Percentiles rank a stretch among this genome's conserved stretches.
phyloP scores from a whole-genome alignment of 64 coral and sea anemone species.

The Acropora yongei region DNA sequence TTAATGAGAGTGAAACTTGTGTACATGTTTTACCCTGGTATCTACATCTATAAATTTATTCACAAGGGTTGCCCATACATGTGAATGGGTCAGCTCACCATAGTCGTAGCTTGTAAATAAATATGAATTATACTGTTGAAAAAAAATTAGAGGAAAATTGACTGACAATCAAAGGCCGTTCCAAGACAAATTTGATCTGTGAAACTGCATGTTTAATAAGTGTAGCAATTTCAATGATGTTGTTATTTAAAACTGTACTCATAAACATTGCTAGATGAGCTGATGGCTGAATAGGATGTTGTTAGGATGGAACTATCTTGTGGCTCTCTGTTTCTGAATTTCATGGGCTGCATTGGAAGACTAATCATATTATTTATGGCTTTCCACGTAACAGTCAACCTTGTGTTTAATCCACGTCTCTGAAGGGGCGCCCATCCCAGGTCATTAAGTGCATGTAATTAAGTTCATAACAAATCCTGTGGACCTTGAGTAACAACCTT shows the following conservation, averaged over 20 bases:
- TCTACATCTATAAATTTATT: not conserved
- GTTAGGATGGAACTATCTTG: not conserved
- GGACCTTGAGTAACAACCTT: not conserved
- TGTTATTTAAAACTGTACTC: not conserved
- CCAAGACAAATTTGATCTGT: not conserved
- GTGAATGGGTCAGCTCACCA: not conserved
- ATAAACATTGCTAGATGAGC: constrained; percentile 7
- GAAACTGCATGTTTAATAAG: not conserved
- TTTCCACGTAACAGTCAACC: constrained; percentile 15
- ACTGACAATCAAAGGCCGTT: not conserved
- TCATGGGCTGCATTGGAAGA: not conserved
- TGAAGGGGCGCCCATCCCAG: not conserved
- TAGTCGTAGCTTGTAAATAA: not conserved
- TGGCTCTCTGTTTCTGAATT: constrained; percentile 14
- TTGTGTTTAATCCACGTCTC: constrained; percentile 1
- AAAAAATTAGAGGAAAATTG: not conserved
- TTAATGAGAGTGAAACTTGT: not conserved
- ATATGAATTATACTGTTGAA: not conserved
- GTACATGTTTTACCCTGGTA: no score
- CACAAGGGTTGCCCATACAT: not conserved
- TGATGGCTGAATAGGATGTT: not conserved
- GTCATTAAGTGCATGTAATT: not conserved
- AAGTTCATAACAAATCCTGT: not conserved
- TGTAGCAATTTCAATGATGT: not conserved
- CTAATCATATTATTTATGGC: not conserved